Evolutionary conservation across 1,140 invertebrate species (phyloP), one percentile per base, ranked within the genome.

Genomic region (Leptopilina boulardi): DNA sequence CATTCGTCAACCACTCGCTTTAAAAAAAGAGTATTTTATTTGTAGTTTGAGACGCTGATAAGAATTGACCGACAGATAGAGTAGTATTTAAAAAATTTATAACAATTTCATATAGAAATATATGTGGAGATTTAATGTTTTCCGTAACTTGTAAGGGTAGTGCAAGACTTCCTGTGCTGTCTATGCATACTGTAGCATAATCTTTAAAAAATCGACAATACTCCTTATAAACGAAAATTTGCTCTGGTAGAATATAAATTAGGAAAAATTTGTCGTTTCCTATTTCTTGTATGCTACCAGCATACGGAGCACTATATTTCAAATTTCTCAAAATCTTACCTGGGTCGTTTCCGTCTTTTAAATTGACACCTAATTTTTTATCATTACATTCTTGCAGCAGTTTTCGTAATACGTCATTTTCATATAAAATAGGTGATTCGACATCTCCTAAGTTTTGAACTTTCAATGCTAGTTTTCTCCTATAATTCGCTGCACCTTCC

Each of bases 91-190:
- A 51, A 4, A 51, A 51, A 51, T 51, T 51, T 18, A 51, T 51
- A 0, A 51, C 47, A 18, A 18, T 51, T 18, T 51, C 47, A 19
- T 18, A 51, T 19, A 51, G 13, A 19, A 51, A 51, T 3, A 51
- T 51, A 4, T n/a, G 15, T 18, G 47, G 47, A 5, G 47, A 51
- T 51, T 51, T n/a, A 19, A 19, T 19, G 18, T 51, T 51, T 2
- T 18, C 47, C 3, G 15, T 19, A 1, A 51, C 8, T 51, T n/a
- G 1, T 19, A 51, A 18, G 0, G 47, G 47, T 3, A 18, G 47
- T 26, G 71, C 75, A 70, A 76, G 15, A 47, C 66, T 70, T 0
- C 66, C 75, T 54, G 75, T 70, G 26, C 34, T 70, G 42, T 76
- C 75, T 2, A 71, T 76, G 0, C 19, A 41, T 44, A 76, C 42